A percentile compares a stretch with the other conserved stretches of the same genome.
Conservation (phyloP, 2,888 invertebrate species). For the Cancer borealis region DNA sequence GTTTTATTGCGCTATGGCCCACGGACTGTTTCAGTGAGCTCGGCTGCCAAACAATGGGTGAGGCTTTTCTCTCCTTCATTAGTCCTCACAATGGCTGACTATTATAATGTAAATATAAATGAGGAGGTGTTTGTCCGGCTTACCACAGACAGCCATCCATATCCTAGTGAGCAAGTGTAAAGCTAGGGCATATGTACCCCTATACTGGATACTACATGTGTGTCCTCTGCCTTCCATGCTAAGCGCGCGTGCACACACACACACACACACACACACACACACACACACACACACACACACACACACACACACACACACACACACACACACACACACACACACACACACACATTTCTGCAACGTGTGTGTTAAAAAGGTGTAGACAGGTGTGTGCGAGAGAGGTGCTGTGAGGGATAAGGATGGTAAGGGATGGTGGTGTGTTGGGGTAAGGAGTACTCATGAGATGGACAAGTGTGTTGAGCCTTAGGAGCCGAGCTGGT, state of each 20-base stretch:
- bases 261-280: slow-evolving; percentile 41
- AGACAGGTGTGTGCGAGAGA: background rate
- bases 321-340: slow-evolving; percentile 41
- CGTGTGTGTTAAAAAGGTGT: background rate
- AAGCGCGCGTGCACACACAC: no score
- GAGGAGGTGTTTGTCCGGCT: slow-evolving; percentile 49
- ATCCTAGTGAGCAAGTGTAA: background rate
- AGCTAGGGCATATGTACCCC: background rate
- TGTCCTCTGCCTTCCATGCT: background rate
- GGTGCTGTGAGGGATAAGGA: background rate
- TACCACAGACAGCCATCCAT: background rate
- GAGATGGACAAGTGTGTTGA: background rate
- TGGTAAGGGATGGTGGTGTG: background rate
- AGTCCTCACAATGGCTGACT: background rate
- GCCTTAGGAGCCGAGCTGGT: background rate
- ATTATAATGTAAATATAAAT: slow-evolving; percentile 56
- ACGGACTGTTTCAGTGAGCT: slow-evolving; percentile 47
- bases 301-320: slow-evolving; percentile 44
- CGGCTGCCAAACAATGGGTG: slow-evolving; percentile 44
- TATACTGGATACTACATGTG: background rate
- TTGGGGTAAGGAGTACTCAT: background rate
- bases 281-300: slow-evolving; percentile 39
- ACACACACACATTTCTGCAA: background rate
- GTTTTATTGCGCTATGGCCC: slow-evolving; percentile 58
- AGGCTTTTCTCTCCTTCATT: slow-evolving; percentile 27